Evolutionary conservation across 2,888 invertebrate species (phyloP), one percentile per base, ranked within the genome.

Genomic region (Pseudococcus viburni): DNA sequence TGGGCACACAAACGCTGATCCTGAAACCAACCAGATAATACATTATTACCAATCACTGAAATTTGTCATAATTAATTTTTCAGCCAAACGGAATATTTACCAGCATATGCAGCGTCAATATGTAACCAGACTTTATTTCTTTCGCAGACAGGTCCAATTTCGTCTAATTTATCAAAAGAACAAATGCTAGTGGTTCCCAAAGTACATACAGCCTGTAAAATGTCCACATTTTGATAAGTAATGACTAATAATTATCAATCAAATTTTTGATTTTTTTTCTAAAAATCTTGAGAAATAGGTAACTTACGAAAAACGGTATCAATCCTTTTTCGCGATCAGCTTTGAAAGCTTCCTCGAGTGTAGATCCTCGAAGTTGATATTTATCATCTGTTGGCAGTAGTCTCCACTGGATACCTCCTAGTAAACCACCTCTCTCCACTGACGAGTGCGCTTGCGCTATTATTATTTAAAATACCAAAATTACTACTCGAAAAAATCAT

Each of bases 41-140:
- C 46, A 46, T 3, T 80, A 80, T 80, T 80, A n/a, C 9, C 42
- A 9, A 51, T 46, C 2, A 46, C 46, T 1, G 26, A 33, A 33
- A 33, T 3, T 46, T 46, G 15, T 12, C 17, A 17, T 48, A 84
- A 51, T 84, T 84, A 5, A 48, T 15, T 48, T 48, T n/a, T 42
- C 26, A 33, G 3, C 26, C 1, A 5, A 46, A 19, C 0, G 1
- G 51, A 1, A 68, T 8, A 83, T n/a, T 89, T 90, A 92, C 92
- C 95, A 4, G 98, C 99, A 91, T 99, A 99, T 0, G 99, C 99
- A 0, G 98, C 99, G 91, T 99, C 99, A 0, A 99, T 94, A 91
- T 99, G 99, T 46, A 98, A 92, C 98, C 99, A 99, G 1, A 98
- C 92, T 39, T 94, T 92, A 90, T 94, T 93, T 90, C 94, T 92